These are phyloP conservation scores for Paraescarpia echinospica DNA, from an alignment of 1,140 invertebrate genomes.

Conservation along the genomic window DNA sequence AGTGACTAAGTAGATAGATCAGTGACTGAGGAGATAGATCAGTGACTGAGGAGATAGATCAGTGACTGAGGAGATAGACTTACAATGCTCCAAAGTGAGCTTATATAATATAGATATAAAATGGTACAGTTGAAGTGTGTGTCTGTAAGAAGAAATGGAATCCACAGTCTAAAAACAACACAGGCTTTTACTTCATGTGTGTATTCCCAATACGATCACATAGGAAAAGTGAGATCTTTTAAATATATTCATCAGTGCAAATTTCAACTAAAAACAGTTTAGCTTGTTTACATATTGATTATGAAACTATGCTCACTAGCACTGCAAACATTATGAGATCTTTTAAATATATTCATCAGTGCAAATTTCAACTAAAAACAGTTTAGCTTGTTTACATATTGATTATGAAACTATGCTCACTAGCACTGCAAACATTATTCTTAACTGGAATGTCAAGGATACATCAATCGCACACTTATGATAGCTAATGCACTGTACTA, in stretches of 20 bases:
- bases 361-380: too few species aligned
- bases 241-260: background rate
- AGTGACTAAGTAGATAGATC: too few species aligned
- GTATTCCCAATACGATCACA: background rate
- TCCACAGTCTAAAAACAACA: background rate
- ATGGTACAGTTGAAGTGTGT: too few species aligned
- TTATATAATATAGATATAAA: too few species aligned
- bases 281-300: background rate
- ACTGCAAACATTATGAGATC: background rate
- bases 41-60: too few species aligned
- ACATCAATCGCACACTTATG: background rate
- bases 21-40: too few species aligned
- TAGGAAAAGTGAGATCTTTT: background rate
- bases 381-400: background rate
- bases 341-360: background rate
- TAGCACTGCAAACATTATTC: background rate
- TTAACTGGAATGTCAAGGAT: background rate
- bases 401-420: background rate
- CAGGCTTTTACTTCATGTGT: background rate
- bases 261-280: too few species aligned
- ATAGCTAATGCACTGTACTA: too few species aligned
- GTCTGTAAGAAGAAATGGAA: background rate
- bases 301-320: background rate
- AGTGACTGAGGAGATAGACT: too few species aligned
- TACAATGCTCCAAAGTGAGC: too few species aligned